Base-by-base conservation (phyloP, 2,797 vertebrate genomes). In the Leptoclinus maculatus region DNA sequence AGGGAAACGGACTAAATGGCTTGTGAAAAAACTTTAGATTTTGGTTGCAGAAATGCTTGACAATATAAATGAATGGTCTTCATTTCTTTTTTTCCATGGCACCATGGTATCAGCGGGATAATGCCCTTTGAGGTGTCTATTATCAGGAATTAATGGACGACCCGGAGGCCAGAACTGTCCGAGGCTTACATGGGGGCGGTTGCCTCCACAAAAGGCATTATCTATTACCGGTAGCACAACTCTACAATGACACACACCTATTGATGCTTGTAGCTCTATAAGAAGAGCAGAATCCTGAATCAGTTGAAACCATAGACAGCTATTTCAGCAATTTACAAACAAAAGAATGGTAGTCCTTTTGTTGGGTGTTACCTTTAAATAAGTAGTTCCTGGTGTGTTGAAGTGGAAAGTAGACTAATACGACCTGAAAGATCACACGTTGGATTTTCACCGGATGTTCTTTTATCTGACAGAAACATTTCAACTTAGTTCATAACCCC, bases 401-500 rank as follows among this genome's bases (percentile, higher is more conserved):
- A 27, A 17, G 10, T 7, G 12, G 32, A 63, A 57, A 66, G 14
- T 39, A n/a, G 16, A 13, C 43, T 56, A 19, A 66, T 36, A 27
- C 19, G 5, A 71, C 9, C 32, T 25, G 54, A 62, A 64, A 78
- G 66, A 29, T 38, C 19, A 12, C 16, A 9, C 5, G 1, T 71
- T 65, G 65, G 32, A 75, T 62, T 79, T 73, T 49, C 21, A 41
- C 21, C 38, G 36, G n/a, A 21, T 23, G 29, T 60, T 75, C 58
- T 63, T 59, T 76, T 25, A 70, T 71, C 65, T 77, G 60, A 74
- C 56, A 59, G 66, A 6, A 82, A 66, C 29, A 73, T 21, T 58
- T 66, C 63, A 41, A 47, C 43, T 38, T 41, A 74, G 81, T 78
- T 83, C 36, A 70, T 41, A 67, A 83, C 63, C 19, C 47, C n/a